Evolutionary conservation across 1,140 invertebrate species (phyloP).

Genomic region (Chrysoperla carnea): DNA sequence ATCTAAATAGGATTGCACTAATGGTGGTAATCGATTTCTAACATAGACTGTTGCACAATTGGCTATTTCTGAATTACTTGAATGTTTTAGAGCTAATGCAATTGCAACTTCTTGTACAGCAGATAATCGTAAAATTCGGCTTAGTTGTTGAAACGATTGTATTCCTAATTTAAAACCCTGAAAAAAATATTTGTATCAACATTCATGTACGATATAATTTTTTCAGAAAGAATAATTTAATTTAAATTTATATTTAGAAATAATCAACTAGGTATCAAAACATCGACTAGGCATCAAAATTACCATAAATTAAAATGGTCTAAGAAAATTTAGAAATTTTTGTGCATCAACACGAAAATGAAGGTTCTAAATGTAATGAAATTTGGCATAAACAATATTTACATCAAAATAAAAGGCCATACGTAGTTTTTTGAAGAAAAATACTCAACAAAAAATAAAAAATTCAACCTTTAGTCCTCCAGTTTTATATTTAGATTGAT

Average conservation of each 20-base stretch:
- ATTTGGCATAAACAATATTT: too few relatives aligned
- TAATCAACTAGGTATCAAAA: too few relatives aligned
- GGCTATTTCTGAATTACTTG: conserved; percentile 54
- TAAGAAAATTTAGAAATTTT: too few relatives aligned
- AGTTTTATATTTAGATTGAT: too few relatives aligned
- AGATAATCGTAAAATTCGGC: conserved; percentile 65
- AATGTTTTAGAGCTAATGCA: conserved; percentile 65
- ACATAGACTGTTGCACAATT: conserved; percentile 57
- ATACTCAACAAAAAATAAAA: too few relatives aligned
- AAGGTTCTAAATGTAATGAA: too few relatives aligned
- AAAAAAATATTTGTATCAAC: conserved; percentile 16
- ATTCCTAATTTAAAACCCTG: conserved; percentile 55
- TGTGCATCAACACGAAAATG: too few relatives aligned
- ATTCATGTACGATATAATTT: conserved; percentile 1
- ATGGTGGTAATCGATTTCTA: conserved; percentile 62
- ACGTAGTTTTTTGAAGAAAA: too few relatives aligned
- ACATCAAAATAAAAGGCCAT: too few relatives aligned
- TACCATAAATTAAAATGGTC: too few relatives aligned
- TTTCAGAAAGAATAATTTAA: neutral
- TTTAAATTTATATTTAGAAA: neutral
- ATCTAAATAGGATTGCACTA: conserved; percentile 70
- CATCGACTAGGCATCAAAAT: too few relatives aligned
- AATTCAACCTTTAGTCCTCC: too few relatives aligned
- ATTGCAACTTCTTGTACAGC: conserved; percentile 79
- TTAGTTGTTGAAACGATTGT: conserved; percentile 64